Base-by-base conservation (phyloP, 2,888 invertebrate genomes). In the Cerceris ruficornis region DNA sequence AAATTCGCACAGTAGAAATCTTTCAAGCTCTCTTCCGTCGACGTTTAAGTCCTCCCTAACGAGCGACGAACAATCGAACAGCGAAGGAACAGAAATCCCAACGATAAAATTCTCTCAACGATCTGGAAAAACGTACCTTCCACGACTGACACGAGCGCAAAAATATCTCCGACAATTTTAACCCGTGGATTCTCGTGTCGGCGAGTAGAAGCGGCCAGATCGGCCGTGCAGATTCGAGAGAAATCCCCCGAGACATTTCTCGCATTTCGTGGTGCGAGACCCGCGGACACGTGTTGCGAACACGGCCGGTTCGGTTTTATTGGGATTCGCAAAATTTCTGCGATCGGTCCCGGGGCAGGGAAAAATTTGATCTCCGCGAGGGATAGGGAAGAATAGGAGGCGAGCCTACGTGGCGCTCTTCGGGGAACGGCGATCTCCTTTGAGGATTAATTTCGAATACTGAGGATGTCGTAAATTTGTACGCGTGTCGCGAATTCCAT, bases 231-330 rank as follows among this genome's bases (percentile, higher is more conserved):
- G 90, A 90, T 88, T 84, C 84, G 75, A 55, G 77, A 83, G 86
- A 84, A 28, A 82, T 82, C 76, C 69, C 75, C 64, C 41, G 74
- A 70, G 85, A 86, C 90, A 90, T 91, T 90, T 90, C 89, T 90
- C 86, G 90, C 88, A 90, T 91, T 91, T 89, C 86, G 85, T 85
- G 84, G 75, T 72, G 65, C 28, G 28, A 28, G 28, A 66, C 57
- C 50, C 77, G 69, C 84, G 86, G 89, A 91, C 91, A 91, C 91
- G 90, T 90, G 91, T 90, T 88, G 87, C 87, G 86, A 88, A 88
- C 88, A 89, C 88, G 84, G 79, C 84, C 78, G 78, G 77, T 72
- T 77, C 73, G 76, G 85, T 91, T 90, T 90, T 90, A 88, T 91
- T 90, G 84, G 88, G 82, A 91, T 90, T 88, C 87, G 85, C 86